Conservation (phyloP, 1,140 invertebrate genomes). For the Drosophila rhopaloa region DNA sequence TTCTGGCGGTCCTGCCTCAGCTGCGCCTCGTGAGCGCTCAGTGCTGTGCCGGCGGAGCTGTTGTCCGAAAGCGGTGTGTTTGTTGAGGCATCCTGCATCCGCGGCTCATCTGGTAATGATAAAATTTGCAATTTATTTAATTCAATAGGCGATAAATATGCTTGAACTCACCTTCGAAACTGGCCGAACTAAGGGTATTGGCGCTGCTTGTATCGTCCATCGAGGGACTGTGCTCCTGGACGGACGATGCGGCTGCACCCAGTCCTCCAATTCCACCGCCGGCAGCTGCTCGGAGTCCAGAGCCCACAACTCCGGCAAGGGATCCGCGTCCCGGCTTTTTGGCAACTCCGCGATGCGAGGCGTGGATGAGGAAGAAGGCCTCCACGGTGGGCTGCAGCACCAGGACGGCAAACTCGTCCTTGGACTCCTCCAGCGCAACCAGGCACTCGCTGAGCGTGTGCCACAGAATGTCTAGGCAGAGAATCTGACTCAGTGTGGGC, state of each 20-base stretch:
- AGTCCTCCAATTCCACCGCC: not conserved
- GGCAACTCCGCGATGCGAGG: conserved; percentile 86
- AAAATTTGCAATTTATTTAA: no score
- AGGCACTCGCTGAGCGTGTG: conserved; percentile 93
- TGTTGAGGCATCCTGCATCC: conserved; percentile 54
- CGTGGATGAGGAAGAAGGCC: conserved; percentile 96
- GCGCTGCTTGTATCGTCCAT: conserved; percentile 56
- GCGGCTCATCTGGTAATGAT: conserved; percentile 43
- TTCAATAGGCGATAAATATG: no score
- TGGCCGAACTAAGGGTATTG: conserved; percentile 33
- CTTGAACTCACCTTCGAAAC: conserved; percentile 43
- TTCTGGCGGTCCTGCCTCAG: conserved; percentile 87
- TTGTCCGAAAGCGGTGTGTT: conserved; percentile 8
- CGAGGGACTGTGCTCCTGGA: conserved; percentile 46
- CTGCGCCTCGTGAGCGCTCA: conserved; percentile 63
- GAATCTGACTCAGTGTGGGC: conserved; percentile 89
- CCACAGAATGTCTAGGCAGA: conserved; percentile 92
- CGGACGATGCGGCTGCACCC: conserved; percentile 6
- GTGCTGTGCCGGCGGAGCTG: not conserved
- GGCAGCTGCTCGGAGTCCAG: conserved; percentile 4
- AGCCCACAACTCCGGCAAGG: conserved; percentile 29
- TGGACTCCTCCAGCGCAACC: conserved; percentile 92
- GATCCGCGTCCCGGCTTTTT: conserved; percentile 53
- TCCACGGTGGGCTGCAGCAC: conserved; percentile 96
- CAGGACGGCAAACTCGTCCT: conserved; percentile 97